Percentiles rank a stretch among this genome's conserved stretches.
phyloP scores from a whole-genome alignment of 2,888 invertebrate genomes.

The Elysia crispata region DNA sequence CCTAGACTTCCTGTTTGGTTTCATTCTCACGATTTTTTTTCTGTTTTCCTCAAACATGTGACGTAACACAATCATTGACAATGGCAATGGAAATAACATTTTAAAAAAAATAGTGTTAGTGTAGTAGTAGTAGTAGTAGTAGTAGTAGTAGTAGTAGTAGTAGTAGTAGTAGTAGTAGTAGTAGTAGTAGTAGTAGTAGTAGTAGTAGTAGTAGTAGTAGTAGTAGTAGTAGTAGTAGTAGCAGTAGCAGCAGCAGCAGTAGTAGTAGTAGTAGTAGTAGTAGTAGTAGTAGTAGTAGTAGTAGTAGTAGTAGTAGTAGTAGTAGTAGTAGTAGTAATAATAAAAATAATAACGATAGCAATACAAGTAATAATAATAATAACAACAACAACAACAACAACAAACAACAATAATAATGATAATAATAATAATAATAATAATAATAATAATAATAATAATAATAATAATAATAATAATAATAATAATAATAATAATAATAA shows the following conservation, averaged over 20 bases:
- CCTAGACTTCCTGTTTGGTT: too few species aligned
- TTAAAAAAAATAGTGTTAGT: too few species aligned
- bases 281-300: not conserved
- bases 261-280: not conserved
- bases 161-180: too few species aligned
- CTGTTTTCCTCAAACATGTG: too few species aligned
- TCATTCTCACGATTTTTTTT: too few species aligned
- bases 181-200: not conserved
- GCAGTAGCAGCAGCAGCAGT: not conserved
- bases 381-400: not conserved
- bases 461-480: not conserved
- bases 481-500: not conserved
- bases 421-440: not conserved
- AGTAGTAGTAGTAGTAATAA: not conserved
- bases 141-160: too few species aligned
- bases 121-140: too few species aligned
- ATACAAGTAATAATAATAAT: constrained; percentile 1
- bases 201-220: not conserved
- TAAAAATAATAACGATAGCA: not conserved
- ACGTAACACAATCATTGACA: too few species aligned
- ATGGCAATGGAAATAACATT: too few species aligned
- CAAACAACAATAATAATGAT: not conserved
- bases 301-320: not conserved
- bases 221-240: not conserved
- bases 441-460: not conserved